phyloP scores from a whole-genome alignment of 2,797 vertebrate species.

The Orestias chungarensis region DNA sequence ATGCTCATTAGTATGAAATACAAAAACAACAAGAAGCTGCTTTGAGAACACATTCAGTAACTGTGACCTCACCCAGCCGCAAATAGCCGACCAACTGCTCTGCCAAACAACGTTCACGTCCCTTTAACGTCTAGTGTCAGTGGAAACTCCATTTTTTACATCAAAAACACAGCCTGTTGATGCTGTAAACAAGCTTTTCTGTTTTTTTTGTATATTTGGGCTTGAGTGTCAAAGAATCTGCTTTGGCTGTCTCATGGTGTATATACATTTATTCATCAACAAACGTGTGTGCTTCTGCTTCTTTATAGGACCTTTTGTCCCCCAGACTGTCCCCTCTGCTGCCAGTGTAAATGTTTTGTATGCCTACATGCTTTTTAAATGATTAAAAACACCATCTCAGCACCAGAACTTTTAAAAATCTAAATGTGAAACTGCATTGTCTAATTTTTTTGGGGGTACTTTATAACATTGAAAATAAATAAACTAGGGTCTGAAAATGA shows the following conservation, averaged over 20 bases:
- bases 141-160: constrained; percentile 23
- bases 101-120: constrained; percentile 5
- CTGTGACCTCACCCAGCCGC: constrained; percentile 59
- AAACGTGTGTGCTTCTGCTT: constrained; percentile 19
- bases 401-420: constrained; percentile 59
- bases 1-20: constrained; percentile 7
- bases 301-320: constrained; percentile 19
- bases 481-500: constrained; percentile 61
- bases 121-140: constrained; percentile 11
- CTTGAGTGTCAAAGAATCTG: constrained; percentile 4
- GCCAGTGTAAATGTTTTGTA: constrained; percentile 77
- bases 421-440: constrained; percentile 56
- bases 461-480: constrained; percentile 77
- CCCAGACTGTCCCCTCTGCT: constrained; percentile 23
- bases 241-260: constrained; percentile 24
- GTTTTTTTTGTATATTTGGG: background rate
- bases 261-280: constrained; percentile 16
- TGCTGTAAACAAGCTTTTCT: background rate
- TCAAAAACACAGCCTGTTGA: background rate
- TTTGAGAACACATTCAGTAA: constrained; percentile 44
- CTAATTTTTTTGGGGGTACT: constrained; percentile 56
- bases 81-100: constrained; percentile 51
- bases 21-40: constrained; percentile 43
- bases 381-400: constrained; percentile 67
- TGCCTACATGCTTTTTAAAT: constrained; percentile 77